Evolutionary conservation across 2,113 vertebrate genomes (phyloP).

Genomic region (Speoplatyrhinus poulsoni): DNA sequence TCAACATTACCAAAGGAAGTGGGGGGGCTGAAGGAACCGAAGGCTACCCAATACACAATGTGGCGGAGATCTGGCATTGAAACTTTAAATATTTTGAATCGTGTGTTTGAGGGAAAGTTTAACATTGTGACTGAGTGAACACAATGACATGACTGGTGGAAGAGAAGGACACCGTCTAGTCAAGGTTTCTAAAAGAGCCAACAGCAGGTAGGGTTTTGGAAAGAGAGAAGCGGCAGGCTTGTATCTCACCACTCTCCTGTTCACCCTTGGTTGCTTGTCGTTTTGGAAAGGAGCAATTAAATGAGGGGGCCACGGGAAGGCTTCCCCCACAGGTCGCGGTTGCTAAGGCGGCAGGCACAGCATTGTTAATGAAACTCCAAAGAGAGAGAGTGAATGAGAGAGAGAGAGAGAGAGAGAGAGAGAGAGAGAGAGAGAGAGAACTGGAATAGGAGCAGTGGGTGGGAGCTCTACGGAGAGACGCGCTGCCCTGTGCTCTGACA

Average conservation of each 20-base stretch:
- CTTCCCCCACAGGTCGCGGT: conserved; percentile 65
- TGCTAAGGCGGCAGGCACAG: conserved; percentile 68
- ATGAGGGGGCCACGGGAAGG: conserved; percentile 52
- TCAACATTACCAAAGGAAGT: too few species aligned
- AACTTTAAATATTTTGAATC: neutral
- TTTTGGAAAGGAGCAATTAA: conserved; percentile 57
- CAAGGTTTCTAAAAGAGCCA: neutral
- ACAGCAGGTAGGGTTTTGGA: neutral
- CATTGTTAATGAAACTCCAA: conserved; percentile 75
- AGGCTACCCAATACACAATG: too few species aligned
- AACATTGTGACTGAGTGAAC: conserved; percentile 15
- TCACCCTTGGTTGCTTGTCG: conserved; percentile 33
- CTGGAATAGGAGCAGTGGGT: conserved; percentile 38
- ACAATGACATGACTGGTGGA: conserved; percentile 20
- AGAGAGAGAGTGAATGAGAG: conserved; percentile 34
- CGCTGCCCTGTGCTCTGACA: conserved; percentile 38
- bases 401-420: too few species aligned
- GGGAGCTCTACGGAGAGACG: conserved; percentile 49
- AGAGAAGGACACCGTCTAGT: neutral
- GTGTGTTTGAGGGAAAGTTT: neutral
- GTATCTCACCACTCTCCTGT: conserved; percentile 34
- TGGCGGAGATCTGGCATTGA: too few species aligned
- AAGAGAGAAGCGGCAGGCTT: conserved; percentile 15
- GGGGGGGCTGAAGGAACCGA: too few species aligned
- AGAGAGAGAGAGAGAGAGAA: conserved; percentile 20